These are phyloP conservation scores for Channa maculata DNA, from an alignment of 2,113 vertebrate genomes.

Conservation along the genomic window DNA sequence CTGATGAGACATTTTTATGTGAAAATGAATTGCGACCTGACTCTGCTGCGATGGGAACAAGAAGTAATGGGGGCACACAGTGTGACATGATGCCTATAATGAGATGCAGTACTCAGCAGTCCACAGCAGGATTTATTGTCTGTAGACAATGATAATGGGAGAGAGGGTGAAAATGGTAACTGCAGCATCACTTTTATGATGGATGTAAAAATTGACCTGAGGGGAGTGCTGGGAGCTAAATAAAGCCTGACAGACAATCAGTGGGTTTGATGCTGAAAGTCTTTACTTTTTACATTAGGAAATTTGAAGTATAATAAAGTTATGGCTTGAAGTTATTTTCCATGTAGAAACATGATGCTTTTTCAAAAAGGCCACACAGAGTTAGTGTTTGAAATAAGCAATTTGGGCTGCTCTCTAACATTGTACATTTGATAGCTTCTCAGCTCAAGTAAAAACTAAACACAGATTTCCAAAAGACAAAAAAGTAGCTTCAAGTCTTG, in stretches of 20 bases:
- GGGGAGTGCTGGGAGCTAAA: conserved; percentile 32
- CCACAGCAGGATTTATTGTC: conserved; percentile 54
- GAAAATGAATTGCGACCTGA: conserved; percentile 54
- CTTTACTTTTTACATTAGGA: too few species aligned
- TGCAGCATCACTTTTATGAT: conserved; percentile 58
- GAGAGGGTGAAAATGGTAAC: conserved; percentile 54
- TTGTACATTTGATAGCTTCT: too few species aligned
- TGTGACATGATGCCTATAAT: conserved; percentile 57
- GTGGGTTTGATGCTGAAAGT: not conserved
- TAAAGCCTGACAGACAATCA: conserved; percentile 34
- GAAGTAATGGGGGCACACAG: conserved; percentile 45
- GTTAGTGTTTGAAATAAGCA: too few species aligned
- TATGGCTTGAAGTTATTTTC: too few species aligned
- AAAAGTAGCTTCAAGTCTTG: too few species aligned
- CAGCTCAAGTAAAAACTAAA: too few species aligned
- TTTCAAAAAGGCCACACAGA: too few species aligned
- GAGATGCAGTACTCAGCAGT: conserved; percentile 52
- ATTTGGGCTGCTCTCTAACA: too few species aligned
- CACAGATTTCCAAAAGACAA: too few species aligned
- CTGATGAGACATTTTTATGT: conserved; percentile 53
- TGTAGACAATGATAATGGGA: conserved; percentile 63
- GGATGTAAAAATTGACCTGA: conserved; percentile 52
- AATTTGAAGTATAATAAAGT: too few species aligned
- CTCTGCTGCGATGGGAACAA: conserved; percentile 37
- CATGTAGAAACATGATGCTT: too few species aligned